Conservation (phyloP, 1,140 invertebrate species). For the Daktulosphaira vitifoliae region DNA sequence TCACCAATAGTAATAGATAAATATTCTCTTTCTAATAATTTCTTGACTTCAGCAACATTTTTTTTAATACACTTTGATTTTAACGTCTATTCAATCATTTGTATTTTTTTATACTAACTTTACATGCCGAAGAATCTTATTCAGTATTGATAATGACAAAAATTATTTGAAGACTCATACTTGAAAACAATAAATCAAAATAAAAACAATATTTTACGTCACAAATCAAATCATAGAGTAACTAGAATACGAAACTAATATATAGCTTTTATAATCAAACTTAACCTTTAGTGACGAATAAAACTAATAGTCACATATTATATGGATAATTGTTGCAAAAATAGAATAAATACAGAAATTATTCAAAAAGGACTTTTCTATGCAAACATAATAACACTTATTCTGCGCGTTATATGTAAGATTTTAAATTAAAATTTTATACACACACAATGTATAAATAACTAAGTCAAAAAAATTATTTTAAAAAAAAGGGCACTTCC, state of each 20-base stretch:
- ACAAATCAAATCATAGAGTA: too few relatives aligned
- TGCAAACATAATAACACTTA: neutral
- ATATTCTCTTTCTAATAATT: neutral
- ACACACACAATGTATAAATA: neutral
- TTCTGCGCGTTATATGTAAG: neutral
- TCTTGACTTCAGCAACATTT: neutral
- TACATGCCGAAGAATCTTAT: neutral
- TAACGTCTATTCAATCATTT: neutral
- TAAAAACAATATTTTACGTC: too few relatives aligned
- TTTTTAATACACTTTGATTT: neutral
- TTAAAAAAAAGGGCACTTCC: neutral
- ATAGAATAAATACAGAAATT: neutral
- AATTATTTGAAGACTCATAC: neutral
- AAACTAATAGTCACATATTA: neutral
- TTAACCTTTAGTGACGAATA: neutral
- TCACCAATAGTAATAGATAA: neutral
- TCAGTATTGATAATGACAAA: neutral
- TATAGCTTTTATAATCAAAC: neutral
- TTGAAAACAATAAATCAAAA: neutral
- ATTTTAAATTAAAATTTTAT: neutral
- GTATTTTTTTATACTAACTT: neutral
- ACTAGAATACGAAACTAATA: neutral
- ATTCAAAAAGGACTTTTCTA: neutral
- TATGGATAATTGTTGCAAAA: too few relatives aligned
- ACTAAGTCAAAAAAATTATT: neutral